phyloP scores from a whole-genome alignment of 2,113 vertebrate species.

The Dasyprocta punctata region DNA sequence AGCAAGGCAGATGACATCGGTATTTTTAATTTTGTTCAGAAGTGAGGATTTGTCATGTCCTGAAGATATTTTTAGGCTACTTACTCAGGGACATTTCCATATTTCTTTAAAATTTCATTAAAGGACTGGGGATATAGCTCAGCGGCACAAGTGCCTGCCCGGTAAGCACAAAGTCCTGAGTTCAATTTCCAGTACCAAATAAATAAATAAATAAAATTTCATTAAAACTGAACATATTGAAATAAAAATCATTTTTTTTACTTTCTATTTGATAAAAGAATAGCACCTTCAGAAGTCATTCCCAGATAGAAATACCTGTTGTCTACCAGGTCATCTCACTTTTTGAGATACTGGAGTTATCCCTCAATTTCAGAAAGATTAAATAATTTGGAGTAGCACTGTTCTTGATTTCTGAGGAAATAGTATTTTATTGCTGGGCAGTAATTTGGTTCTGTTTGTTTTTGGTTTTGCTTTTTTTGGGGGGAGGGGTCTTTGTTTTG shows the following conservation, averaged over 20 bases:
- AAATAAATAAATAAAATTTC: background rate
- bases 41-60: background rate
- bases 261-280: background rate
- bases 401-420: background rate
- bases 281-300: background rate
- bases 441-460: background rate
- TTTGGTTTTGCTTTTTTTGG: background rate
- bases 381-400: background rate
- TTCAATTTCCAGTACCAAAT: too few species aligned
- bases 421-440: background rate
- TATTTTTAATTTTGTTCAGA: background rate
- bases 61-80: conserved; percentile 18
- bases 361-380: background rate
- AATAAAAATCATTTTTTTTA: conserved; percentile 41
- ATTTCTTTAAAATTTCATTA: conserved; percentile 46
- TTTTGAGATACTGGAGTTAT: background rate
- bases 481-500: background rate
- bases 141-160: too few species aligned
- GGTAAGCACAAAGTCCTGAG: too few species aligned
- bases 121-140: background rate
- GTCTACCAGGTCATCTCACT: background rate
- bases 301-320: background rate
- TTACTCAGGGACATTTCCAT: background rate
- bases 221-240: background rate
- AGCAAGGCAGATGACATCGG: background rate